phyloP scores from a whole-genome alignment of 2,113 vertebrate genomes.

The Neofelis nebulosa region DNA sequence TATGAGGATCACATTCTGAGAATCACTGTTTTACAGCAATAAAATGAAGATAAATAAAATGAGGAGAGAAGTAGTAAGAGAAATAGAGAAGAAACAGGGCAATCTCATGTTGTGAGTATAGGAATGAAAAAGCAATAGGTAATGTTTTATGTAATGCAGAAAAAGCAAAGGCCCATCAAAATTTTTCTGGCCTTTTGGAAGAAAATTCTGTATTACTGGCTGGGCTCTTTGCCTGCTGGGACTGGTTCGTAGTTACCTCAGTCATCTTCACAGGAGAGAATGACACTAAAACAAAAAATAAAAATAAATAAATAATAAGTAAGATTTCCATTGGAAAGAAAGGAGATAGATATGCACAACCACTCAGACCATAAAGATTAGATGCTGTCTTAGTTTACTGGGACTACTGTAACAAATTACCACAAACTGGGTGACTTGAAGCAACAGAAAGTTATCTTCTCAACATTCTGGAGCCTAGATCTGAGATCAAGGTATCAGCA shows the following conservation, averaged over 20 bases:
- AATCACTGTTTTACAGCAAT: background rate
- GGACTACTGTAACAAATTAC: background rate
- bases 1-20: background rate
- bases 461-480: background rate
- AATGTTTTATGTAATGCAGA: background rate
- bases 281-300: background rate
- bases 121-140: background rate
- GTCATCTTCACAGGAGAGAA: background rate
- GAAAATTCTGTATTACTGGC: background rate
- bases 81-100: background rate
- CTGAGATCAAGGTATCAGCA: background rate
- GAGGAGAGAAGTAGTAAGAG: background rate
- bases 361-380: background rate
- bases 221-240: background rate
- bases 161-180: background rate
- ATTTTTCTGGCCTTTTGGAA: background rate
- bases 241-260: background rate
- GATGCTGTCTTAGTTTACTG: background rate
- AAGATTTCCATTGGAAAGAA: background rate
- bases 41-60: background rate
- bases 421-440: background rate
- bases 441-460: background rate
- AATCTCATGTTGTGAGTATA: background rate
- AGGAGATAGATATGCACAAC: background rate
- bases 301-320: too few species aligned